Evolutionary conservation across 2,113 vertebrate species (phyloP), one percentile per base, ranked within the genome.

Genomic region (Hiodon alosoides): DNA sequence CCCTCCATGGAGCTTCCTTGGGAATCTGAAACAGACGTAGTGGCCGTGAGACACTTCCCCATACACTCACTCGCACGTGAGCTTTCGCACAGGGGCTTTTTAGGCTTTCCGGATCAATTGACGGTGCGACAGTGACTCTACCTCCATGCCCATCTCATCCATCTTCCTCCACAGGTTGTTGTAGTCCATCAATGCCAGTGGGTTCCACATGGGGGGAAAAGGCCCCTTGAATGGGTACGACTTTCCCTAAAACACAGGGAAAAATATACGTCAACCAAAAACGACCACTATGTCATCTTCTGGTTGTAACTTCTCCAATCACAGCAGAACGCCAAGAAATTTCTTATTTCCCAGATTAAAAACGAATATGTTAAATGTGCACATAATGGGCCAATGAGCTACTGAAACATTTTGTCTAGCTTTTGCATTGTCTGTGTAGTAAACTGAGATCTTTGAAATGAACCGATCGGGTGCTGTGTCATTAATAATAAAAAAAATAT

Each of bases 121-220:
- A 54, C 4, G 53, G 48, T 58, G 52, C 5, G 3, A 51, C 11
- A 66, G 47, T 7, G 9, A 46, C 16, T 4, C 80, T 92, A 99
- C 97, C 95, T 99, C 95, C 81, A 84, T 80, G 31, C 97, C 97
- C 97, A 99, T 98, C 79, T 94, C 79, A 82, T 99, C 97, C 87
- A 99, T 89, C 0, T 92, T 97, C 81, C 96, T 94, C 91, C 91
- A 98, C 0, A 99, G 86, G 87, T 97, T 97, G 87, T 96, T 98
- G 86, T 93, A 92, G 91, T 98, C 97, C 89, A 98, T 71, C 68
- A 92, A 81, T 31, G 87, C 83, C 51, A 99, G 57, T 0, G 95
- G 97, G 86, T 97, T 99, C 95, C 95, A 95, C 78, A 92, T 81
- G 57, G 94, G 86, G 67, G 97, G 97, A 0, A 98, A 94, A 0